Evolutionary conservation across 2,888 invertebrate genomes (phyloP), one percentile per base, ranked within the genome.

Genomic region (Brenthis hecate): DNA sequence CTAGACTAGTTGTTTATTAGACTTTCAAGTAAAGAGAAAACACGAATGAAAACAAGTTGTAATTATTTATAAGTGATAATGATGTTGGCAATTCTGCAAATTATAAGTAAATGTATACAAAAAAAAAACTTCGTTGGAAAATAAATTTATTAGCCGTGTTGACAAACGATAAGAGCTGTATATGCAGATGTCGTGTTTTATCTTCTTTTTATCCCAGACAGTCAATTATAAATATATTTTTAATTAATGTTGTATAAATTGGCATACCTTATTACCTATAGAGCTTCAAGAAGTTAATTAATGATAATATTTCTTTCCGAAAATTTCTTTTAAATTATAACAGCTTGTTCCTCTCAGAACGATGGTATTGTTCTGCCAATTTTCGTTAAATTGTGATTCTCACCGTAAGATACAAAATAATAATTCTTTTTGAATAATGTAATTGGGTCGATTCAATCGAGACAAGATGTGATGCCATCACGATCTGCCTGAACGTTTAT

Each of bases 401-500:
- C 32, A 50, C 50, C 23, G 50, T 57, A 65, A 65, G 28, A 57
- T 64, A 61, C 57, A 51, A 70, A 53, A 51, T 65, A 66, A 65
- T 53, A 56, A 66, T 58, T 65, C 50, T 64, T 73, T 71, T 70
- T 55, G 57, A 57, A 61, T 55, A 68, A 69, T 64, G 63, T 64
- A 73, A 72, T 68, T 71, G 74, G 70, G 60, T 55, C 68, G 68
- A 70, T 67, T 67, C 53, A 47, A 66, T 54, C 56, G 62, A 23
- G 50, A 55, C 68, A 23, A 54, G 23, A 50, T 48, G 43, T 58
- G 69, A 65, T 60, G 48, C 36, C 57, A 68, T 60, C 66, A 47
- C 56, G 47, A 51, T 56, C 56, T 19, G 19, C 47, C n/a, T 61
- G 56, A 43, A 48, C 43, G 19, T n/a, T 13, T 36, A 62, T 57